These are phyloP conservation scores for Tetragonula carbonaria DNA, from an alignment of 2,888 invertebrate genomes.

Conservation along the genomic window DNA sequence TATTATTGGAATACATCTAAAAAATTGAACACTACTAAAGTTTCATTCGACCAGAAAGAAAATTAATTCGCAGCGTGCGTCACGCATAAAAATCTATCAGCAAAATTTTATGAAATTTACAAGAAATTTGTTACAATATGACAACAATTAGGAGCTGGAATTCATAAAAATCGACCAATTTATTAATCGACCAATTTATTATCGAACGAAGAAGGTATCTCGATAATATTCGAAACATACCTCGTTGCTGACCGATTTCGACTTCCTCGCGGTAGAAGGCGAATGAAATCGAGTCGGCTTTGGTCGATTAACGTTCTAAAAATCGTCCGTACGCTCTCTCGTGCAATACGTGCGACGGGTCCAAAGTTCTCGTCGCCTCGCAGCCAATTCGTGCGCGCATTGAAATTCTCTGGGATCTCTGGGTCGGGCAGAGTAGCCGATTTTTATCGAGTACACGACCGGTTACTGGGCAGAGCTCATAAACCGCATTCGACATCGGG, in stretches of 20 bases:
- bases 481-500: conserved; percentile 73
- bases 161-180: background rate
- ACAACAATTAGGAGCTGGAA: too few relatives aligned
- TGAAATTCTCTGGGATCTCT: conserved; percentile 70
- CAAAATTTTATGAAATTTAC: too few relatives aligned
- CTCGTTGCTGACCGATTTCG: too few relatives aligned
- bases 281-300: conserved; percentile 39
- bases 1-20: background rate
- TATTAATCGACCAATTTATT: background rate
- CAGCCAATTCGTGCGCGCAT: conserved; percentile 67
- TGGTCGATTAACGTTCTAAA: conserved; percentile 63
- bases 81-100: too few relatives aligned
- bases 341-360: conserved; percentile 69
- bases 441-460: conserved; percentile 73
- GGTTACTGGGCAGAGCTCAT: conserved; percentile 67
- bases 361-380: conserved; percentile 48
- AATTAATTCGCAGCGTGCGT: too few relatives aligned
- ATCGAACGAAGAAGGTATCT: background rate
- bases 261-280: background rate
- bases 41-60: too few relatives aligned
- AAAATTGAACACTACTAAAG: background rate
- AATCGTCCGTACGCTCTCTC: conserved; percentile 57
- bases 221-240: too few relatives aligned
- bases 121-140: too few relatives aligned
- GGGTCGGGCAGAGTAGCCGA: conserved; percentile 67